A percentile compares a stretch with the other conserved stretches of the same genome.
phyloP scores from a whole-genome alignment of 2,888 invertebrate genomes.

The Oligia fasciuncula region DNA sequence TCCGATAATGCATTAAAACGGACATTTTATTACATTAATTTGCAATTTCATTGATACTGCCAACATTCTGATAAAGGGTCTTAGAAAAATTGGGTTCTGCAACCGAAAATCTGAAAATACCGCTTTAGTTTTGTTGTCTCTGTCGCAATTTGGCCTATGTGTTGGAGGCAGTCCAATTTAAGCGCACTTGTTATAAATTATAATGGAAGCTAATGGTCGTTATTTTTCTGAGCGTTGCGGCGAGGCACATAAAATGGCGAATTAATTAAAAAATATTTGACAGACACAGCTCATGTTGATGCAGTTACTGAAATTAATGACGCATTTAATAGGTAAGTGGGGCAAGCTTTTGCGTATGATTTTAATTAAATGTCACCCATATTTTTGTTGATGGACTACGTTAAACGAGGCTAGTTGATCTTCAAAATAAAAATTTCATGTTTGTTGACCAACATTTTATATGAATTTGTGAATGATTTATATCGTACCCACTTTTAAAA shows the following conservation, averaged over 20 bases:
- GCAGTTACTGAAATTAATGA: conserved; percentile 49
- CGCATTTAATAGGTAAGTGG: conserved; percentile 44
- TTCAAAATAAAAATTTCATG: background rate
- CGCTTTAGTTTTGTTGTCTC: conserved; percentile 31
- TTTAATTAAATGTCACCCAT: conserved; percentile 29
- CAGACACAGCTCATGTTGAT: conserved; percentile 48
- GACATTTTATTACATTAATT: conserved; percentile 71
- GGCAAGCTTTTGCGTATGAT: conserved; percentile 29
- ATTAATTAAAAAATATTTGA: conserved; percentile 61
- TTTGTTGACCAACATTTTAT: background rate
- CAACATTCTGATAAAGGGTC: conserved; percentile 57
- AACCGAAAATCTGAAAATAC: conserved; percentile 28
- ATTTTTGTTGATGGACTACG: background rate
- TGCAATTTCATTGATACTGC: conserved; percentile 71
- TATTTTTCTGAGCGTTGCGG: conserved; percentile 47
- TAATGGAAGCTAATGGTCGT: conserved; percentile 52
- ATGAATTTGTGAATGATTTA: conserved; percentile 6
- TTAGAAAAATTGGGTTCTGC: conserved; percentile 20
- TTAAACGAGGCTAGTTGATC: conserved; percentile 3
- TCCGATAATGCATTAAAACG: conserved; percentile 68
- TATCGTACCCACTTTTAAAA: conserved; percentile 12
- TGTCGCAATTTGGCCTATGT: conserved; percentile 49
- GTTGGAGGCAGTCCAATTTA: conserved; percentile 60
- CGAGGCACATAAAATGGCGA: conserved; percentile 52
- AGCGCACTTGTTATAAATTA: conserved; percentile 60